Evolutionary conservation across 2,113 vertebrate genomes (phyloP).

Genomic region (Pterophyllum scalare): DNA sequence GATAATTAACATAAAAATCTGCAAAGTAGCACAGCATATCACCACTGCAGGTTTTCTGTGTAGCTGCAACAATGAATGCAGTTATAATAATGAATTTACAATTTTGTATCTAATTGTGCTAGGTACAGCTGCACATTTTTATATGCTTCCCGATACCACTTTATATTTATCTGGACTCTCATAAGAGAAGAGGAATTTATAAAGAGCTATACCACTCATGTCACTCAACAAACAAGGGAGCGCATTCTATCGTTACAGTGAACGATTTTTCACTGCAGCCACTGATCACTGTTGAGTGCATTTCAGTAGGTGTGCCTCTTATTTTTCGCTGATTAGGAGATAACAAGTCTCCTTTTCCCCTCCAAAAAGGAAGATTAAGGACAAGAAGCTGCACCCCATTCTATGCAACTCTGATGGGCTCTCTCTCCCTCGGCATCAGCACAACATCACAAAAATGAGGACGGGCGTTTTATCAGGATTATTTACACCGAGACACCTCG

Average conservation of each 20-base stretch:
- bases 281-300: constrained; percentile 64
- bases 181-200: constrained; percentile 34
- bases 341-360: constrained; percentile 48
- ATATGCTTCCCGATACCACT: constrained; percentile 17
- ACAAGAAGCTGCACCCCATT: constrained; percentile 34
- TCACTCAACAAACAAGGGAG: constrained; percentile 55
- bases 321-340: constrained; percentile 57
- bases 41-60: not conserved
- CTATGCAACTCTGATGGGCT: constrained; percentile 9
- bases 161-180: constrained; percentile 36
- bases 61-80: too few species aligned
- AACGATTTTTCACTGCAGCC: constrained; percentile 48
- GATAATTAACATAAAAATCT: constrained; percentile 48
- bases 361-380: constrained; percentile 56
- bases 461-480: constrained; percentile 53
- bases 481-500: constrained; percentile 54
- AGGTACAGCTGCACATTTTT: not conserved
- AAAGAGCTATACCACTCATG: constrained; percentile 34
- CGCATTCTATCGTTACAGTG: constrained; percentile 33
- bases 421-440: constrained; percentile 26
- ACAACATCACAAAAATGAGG: constrained; percentile 14
- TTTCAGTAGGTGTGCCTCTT: constrained; percentile 41
- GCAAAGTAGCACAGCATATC: constrained; percentile 17
- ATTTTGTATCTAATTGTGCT: constrained; percentile 30
- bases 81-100: not conserved